Evolutionary conservation across 64 coral and sea anemone genomes (phyloP).

Genomic region (Montipora efflorescens): DNA sequence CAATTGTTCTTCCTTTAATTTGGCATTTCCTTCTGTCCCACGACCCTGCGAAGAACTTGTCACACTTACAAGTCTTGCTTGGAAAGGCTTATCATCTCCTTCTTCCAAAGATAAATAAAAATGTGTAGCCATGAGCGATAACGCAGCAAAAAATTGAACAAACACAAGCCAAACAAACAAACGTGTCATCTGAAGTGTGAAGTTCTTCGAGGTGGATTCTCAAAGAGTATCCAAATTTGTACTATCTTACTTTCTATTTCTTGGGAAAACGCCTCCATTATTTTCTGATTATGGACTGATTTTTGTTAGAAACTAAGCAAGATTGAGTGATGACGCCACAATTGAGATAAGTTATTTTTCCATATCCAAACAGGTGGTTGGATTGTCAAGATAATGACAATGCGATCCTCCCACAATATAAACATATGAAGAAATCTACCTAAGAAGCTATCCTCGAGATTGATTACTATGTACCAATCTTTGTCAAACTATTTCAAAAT

Average conservation of each 20-base stretch:
- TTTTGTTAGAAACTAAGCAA: not conserved
- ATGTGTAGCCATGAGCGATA: conserved; percentile 10
- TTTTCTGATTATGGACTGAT: conserved; percentile 5
- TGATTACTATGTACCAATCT: not conserved
- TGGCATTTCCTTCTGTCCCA: not conserved
- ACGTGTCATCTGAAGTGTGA: conserved; percentile 11
- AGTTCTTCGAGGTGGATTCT: not conserved
- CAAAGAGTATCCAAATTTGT: not conserved
- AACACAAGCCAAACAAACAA: conserved; percentile 10
- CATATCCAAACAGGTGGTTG: not conserved
- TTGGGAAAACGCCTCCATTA: not conserved
- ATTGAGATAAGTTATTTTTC: conserved; percentile 30
- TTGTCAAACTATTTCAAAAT: not conserved
- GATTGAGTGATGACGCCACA: conserved; percentile 17
- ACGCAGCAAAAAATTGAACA: not conserved
- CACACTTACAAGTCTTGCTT: not conserved
- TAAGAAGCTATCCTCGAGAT: not conserved
- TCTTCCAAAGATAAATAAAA: conserved; percentile 35
- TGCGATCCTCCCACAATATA: not conserved
- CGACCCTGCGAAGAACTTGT: not conserved
- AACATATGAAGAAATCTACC: not conserved
- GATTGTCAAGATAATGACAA: not conserved
- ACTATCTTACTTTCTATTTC: not conserved
- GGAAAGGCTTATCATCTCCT: not conserved
- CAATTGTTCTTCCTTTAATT: conserved; percentile 10